phyloP scores from a whole-genome alignment of 2,888 invertebrate genomes.

The Microplitis deprimator region DNA sequence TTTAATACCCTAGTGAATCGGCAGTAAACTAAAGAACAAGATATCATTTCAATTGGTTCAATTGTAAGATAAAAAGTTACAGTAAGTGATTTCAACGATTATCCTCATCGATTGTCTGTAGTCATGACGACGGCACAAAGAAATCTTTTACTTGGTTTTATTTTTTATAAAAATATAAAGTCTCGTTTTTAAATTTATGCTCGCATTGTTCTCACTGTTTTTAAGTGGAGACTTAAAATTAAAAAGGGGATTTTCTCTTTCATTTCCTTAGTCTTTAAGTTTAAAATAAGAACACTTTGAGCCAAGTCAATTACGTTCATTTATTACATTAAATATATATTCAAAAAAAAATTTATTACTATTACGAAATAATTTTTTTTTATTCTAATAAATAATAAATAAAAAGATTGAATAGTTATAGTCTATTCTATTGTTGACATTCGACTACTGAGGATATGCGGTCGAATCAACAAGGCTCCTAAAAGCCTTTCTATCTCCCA shows the following conservation, averaged over 20 bases:
- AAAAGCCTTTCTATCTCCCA: conserved; percentile 31
- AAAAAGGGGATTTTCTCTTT: conserved; percentile 2
- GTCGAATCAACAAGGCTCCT: conserved; percentile 13
- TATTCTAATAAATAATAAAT: background rate
- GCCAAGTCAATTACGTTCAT: background rate
- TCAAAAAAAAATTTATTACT: background rate
- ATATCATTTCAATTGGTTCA: conserved; percentile 32
- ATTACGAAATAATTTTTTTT: no score
- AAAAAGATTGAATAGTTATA: conserved; percentile 30
- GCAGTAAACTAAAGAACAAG: background rate
- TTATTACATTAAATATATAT: background rate
- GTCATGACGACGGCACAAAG: conserved; percentile 63
- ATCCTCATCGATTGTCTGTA: conserved; percentile 50
- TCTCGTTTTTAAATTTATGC: background rate
- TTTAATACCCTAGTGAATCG: no score
- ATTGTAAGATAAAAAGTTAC: conserved; percentile 43
- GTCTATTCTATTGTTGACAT: background rate
- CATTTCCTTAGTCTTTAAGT: conserved; percentile 3
- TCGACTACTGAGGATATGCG: conserved; percentile 5
- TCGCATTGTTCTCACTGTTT: background rate
- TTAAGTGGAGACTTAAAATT: background rate
- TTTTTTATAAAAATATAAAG: conserved; percentile 5
- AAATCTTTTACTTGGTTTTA: background rate
- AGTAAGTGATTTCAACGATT: conserved; percentile 53
- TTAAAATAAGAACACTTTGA: background rate